Base-by-base conservation (phyloP, 2,888 invertebrate species). In the Ecdyonurus torrentis region DNA sequence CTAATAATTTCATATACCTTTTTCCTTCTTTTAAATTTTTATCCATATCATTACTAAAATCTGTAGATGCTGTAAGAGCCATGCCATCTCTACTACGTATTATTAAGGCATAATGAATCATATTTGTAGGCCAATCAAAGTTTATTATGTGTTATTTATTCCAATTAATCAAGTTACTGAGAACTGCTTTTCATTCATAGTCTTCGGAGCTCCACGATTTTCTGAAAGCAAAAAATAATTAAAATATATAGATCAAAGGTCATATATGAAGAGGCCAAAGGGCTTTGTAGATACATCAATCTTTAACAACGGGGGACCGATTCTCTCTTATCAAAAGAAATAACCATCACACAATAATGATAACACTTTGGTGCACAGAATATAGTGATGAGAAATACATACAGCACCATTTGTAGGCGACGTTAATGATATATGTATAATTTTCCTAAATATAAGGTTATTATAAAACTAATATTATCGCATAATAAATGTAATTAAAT, bases 41-140 rank as follows among this genome's bases (percentile, higher is more conserved):
- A 63, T 72, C 69, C 25, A 69, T 67, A 66, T 72, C 71, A 63
- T 71, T 70, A 52, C 69, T 70, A 62, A 70, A 70, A 64, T 74
- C 74, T 18, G 72, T 72, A 2, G 72, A 71, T 18, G 73, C 73
- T 23, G 73, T 72, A 25, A 74, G 65, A 15, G 73, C 71, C 66
- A 73, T 69, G 18, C 74, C 73, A 69, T 74, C 74, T 62, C 69
- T 68, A 20, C 70, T 69, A 37, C 74, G 68, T 10, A 71, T 69
- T 19, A 74, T 70, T 63, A 71, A 66, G 2, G 71, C 70, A 64
- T 72, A 71, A 10, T 70, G 63, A 63, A 71, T 71, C 71, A 71
- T 71, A 60, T 64, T 68, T 62, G 22, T 37, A n/a, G n/a, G n/a
- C n/a, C n/a, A n/a, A n/a, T n/a, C n/a, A n/a, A n/a, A n/a, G n/a